Evolutionary conservation across 2,888 invertebrate genomes (phyloP).

Genomic region (Cryptocephalus primarius): DNA sequence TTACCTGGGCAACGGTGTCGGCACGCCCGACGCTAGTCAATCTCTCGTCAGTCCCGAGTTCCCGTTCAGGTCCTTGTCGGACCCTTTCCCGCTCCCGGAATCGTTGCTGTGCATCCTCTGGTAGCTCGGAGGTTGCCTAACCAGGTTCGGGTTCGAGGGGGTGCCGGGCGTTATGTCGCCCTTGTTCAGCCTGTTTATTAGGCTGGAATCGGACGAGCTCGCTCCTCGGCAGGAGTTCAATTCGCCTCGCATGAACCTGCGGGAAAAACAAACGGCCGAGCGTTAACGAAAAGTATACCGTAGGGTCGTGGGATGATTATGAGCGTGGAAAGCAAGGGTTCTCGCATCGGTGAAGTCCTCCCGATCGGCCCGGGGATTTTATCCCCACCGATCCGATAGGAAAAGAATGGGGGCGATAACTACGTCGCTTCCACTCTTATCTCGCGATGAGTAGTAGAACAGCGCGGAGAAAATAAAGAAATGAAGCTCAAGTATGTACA

Average conservation of each 20-base stretch:
- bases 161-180: slow-evolving; percentile 60
- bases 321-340: too few relatives aligned
- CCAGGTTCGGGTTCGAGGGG: slow-evolving; percentile 57
- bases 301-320: too few relatives aligned
- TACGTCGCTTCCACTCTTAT: too few relatives aligned
- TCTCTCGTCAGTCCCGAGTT: slow-evolving; percentile 37
- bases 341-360: too few relatives aligned
- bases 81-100: slow-evolving; percentile 53
- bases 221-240: slow-evolving; percentile 43
- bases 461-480: too few relatives aligned
- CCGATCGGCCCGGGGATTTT: too few relatives aligned
- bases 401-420: too few relatives aligned
- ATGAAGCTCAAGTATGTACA: too few relatives aligned
- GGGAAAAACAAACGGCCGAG: slow-evolving; percentile 16
- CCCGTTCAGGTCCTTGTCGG: slow-evolving; percentile 57
- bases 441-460: too few relatives aligned
- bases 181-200: slow-evolving; percentile 35
- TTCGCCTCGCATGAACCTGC: slow-evolving; percentile 88
- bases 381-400: too few relatives aligned
- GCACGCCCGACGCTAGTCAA: slow-evolving; percentile 64
- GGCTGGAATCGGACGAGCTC: slow-evolving; percentile 16
- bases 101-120: slow-evolving; percentile 83
- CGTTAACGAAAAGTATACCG: too few relatives aligned
- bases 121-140: slow-evolving; percentile 61
- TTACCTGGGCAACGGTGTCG: slow-evolving; percentile 33